Evolutionary conservation across 2,797 vertebrate genomes (phyloP).

Genomic region (Buceros bicornis): DNA sequence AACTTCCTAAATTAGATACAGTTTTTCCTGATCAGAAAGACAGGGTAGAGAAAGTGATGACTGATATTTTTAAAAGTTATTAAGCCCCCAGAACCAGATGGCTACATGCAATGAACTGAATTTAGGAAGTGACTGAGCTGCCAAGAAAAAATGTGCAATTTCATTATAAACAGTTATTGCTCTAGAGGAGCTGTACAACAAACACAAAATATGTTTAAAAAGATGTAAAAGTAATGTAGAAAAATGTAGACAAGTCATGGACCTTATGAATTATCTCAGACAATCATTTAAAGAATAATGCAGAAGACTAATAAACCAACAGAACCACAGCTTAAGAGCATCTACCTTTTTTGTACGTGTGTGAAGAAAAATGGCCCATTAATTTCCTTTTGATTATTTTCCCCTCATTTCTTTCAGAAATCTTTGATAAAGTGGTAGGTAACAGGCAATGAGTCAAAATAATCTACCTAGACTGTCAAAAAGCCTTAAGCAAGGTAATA

Average conservation of each 20-base stretch:
- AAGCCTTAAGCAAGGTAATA: not conserved
- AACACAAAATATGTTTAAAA: conserved; percentile 2
- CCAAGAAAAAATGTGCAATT: not conserved
- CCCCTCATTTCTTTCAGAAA: not conserved
- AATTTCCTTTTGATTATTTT: not conserved
- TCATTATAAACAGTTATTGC: not conserved
- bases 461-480: not conserved
- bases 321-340: not conserved
- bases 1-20: not conserved
- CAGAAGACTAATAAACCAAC: not conserved
- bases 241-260: not conserved
- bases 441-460: not conserved
- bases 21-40: not conserved
- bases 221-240: not conserved
- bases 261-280: not conserved
- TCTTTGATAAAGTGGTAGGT: not conserved
- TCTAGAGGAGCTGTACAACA: not conserved
- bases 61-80: not conserved
- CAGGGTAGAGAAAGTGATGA: not conserved
- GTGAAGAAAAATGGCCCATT: not conserved
- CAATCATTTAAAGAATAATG: not conserved
- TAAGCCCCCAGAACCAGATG: not conserved
- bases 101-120: not conserved
- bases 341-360: not conserved
- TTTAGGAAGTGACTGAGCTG: not conserved